phyloP scores from a whole-genome alignment of 2,888 invertebrate species.

The Catotricha subobsoleta region DNA sequence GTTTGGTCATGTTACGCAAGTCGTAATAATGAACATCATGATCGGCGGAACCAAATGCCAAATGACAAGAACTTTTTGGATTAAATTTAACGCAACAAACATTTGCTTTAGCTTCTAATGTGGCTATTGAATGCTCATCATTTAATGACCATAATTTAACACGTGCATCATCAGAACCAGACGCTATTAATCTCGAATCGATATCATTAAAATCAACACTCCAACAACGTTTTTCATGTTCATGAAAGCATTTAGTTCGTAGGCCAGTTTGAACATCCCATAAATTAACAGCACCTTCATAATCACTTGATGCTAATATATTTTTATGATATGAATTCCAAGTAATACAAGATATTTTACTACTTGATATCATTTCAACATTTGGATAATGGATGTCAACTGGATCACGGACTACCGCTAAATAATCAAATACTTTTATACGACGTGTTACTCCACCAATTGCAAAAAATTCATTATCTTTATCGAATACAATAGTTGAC shows the following conservation, averaged over 20 bases:
- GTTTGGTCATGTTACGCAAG: constrained; percentile 62
- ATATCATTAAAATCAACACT: constrained; percentile 87
- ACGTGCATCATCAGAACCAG: constrained; percentile 81
- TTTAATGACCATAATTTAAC: constrained; percentile 89
- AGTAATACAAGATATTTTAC: constrained; percentile 85
- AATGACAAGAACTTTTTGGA: constrained; percentile 64
- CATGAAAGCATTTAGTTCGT: constrained; percentile 56
- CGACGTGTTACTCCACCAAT: constrained; percentile 90
- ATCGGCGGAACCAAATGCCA: constrained; percentile 93
- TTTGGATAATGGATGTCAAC: constrained; percentile 86
- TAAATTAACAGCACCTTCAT: constrained; percentile 82
- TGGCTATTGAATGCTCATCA: constrained; percentile 68
- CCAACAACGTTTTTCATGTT: constrained; percentile 92
- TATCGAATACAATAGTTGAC: constrained; percentile 88
- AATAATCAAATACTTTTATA: constrained; percentile 85
- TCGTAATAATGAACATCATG: constrained; percentile 95
- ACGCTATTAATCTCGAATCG: constrained; percentile 76
- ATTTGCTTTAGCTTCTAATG: constrained; percentile 82
- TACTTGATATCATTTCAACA: constrained; percentile 76
- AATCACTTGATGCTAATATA: constrained; percentile 79
- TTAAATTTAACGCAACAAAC: constrained; percentile 91
- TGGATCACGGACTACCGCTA: constrained; percentile 62
- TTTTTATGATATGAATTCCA: constrained; percentile 86
- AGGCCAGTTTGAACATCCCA: constrained; percentile 78
- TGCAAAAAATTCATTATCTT: constrained; percentile 88